Evolutionary conservation across 2,113 vertebrate species (phyloP), one percentile per base, ranked within the genome.

Genomic region (Sinocyclocheilus anophthalmus): DNA sequence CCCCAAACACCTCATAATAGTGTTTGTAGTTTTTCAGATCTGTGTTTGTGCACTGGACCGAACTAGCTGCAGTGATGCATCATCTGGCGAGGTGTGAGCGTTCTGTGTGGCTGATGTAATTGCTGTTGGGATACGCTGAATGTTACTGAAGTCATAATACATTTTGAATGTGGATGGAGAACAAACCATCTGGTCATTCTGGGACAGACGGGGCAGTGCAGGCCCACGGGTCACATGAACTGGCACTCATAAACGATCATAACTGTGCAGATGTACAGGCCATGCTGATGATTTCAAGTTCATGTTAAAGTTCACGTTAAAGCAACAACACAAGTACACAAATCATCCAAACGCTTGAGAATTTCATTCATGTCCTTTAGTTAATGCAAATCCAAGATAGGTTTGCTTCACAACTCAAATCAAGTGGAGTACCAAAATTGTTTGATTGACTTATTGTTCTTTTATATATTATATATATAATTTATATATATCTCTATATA

Each of bases 31-130:
- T 5, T 7, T n/a, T 61, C 0, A 26, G 67, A 48, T 76, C 33
- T 70, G 30, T n/a, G 59, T 67, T 37, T 76, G 30, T 37, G 20
- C 20, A 4, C 24, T 65, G 63, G 57, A 61, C 57, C 30, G 11
- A 10, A n/a, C 59, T 61, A 24, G 72, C 69, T 67, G 63, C 30
- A 18, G 65, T 8, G 26, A 69, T 61, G 53, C 81, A 81, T 84
- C 24, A 76, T 81, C 67, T 89, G 77, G 39, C 78, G 39, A 50
- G 63, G 72, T 50, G 53, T 42, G 18, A 57, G 70, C 73, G 14
- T 85, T 89, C 72, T 82, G 63, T 45, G 14, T 26, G 67, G 4
- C 37, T 89, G 85, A 87, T 33, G 72, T 82, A 76, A 87, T 87
- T 77, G 82, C 39, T 75, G 42, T 65, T 73, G 70, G 10, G 73